Base-by-base conservation (phyloP, 2,888 invertebrate genomes). In the Tholera decimalis region DNA sequence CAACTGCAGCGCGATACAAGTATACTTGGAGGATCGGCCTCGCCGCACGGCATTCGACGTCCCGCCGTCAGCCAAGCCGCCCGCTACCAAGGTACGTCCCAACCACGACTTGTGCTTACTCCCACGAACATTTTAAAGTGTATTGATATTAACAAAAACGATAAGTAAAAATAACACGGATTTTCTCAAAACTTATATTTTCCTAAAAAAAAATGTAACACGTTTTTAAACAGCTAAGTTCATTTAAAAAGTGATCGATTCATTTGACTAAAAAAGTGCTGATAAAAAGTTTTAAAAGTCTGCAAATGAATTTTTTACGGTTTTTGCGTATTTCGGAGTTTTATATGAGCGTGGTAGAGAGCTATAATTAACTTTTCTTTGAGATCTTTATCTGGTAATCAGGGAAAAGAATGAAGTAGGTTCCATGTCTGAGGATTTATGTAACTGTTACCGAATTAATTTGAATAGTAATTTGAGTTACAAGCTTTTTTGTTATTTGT, bases 1-100 rank as follows among this genome's bases (percentile, higher is more conserved):
- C 83, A 89, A 86, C 87, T 93, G 92, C 93, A 93, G 85, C 70
- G 59, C 60, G 66, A 54, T 71, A 78, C 74, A 68, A 74, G 77
- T 82, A 79, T 73, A 83, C 74, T 73, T 61, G 79, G 63, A 72
- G 77, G 76, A 60, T 4, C 39, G 39, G n/a, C 4, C 8, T 33
- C 46, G 73, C 67, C 72, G 72, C 43, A 57, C 72, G 72, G 72
- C 72, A 73, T 88, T 93, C 86, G 68, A 86, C 89, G 86, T 80
- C 85, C 86, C 82, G 87, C 87, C 82, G 72, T 82, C 88, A 84
- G 35, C 85, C 85, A 83, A 82, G 86, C 81, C 82, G 82, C 88
- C 84, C 92, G 92, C 88, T 72, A 63, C 75, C 63, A 84, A 87
- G 85, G 87, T 86, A 83, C 75, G 61, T 60, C 20, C 57, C 58